These are phyloP conservation scores for Muscidifurax raptorellus DNA, from an alignment of 1,140 invertebrate species.

Conservation along the genomic window DNA sequence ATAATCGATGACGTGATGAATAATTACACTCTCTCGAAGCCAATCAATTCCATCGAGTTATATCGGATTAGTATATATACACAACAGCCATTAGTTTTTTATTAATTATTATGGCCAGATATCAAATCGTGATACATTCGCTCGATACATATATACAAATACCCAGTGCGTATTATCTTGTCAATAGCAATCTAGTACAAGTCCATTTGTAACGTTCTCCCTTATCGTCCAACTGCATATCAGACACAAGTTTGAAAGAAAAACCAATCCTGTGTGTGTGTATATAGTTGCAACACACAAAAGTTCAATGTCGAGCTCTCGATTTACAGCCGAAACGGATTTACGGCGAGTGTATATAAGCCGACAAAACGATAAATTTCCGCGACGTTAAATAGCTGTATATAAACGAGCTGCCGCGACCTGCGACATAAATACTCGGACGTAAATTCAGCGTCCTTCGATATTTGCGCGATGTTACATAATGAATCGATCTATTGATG, in stretches of 20 bases:
- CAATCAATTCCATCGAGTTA: not conserved
- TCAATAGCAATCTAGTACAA: no score
- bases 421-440: conserved; percentile 68
- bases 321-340: conserved; percentile 71
- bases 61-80: no score
- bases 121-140: not conserved
- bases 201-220: no score
- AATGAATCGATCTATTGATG: not conserved
- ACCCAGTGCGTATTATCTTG: no score
- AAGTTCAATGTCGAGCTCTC: conserved; percentile 58
- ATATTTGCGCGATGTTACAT: not conserved
- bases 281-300: not conserved
- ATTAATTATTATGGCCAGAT: not conserved
- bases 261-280: not conserved
- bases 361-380: conserved; percentile 72
- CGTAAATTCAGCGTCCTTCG: conserved; percentile 67
- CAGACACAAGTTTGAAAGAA: no score
- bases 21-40: not conserved
- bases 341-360: conserved; percentile 57
- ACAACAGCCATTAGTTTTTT: no score
- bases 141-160: no score
- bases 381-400: conserved; percentile 69
- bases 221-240: no score
- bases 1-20: not conserved
- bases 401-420: conserved; percentile 57